A percentile compares a stretch with the other conserved stretches of the same genome.
Conservation (phyloP, 2,113 vertebrate species). For the Gopherus flavomarginatus region DNA sequence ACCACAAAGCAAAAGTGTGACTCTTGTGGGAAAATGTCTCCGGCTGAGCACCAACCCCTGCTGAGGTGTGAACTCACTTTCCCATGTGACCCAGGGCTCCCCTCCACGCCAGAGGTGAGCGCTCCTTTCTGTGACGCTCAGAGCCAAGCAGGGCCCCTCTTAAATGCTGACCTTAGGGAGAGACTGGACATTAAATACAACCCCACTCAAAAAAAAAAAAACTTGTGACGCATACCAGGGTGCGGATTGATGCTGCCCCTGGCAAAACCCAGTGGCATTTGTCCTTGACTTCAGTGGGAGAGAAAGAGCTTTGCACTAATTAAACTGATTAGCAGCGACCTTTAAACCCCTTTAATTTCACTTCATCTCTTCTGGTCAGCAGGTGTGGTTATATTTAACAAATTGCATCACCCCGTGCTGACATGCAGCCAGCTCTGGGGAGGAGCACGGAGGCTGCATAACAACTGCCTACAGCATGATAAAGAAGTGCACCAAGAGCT, state of each 20-base stretch:
- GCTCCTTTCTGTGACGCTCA: background rate
- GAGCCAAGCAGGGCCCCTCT: background rate
- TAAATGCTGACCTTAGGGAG: background rate
- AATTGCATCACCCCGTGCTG: background rate
- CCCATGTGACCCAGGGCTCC: too few species aligned
- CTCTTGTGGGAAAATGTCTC: background rate
- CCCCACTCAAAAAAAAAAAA: accelerated
- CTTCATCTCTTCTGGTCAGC: background rate
- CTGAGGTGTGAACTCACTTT: background rate
- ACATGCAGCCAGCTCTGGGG: accelerated
- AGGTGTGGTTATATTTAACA: accelerated
- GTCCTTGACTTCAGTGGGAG: background rate
- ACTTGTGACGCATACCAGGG: too few species aligned
- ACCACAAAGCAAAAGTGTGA: background rate
- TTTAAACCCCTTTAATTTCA: background rate
- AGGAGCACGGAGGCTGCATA: background rate
- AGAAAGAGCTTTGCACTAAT: background rate
- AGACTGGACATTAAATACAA: background rate
- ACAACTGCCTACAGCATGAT: too few species aligned
- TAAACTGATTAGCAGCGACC: background rate
- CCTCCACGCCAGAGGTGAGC: accelerated
- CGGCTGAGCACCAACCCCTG: too few species aligned
- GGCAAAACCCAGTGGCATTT: background rate
- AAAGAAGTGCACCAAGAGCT: background rate
- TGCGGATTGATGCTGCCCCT: background rate